Evolutionary conservation across 2,797 vertebrate species (phyloP), one percentile per base, ranked within the genome.

Genomic region (Paramormyrops hopkinsi): DNA sequence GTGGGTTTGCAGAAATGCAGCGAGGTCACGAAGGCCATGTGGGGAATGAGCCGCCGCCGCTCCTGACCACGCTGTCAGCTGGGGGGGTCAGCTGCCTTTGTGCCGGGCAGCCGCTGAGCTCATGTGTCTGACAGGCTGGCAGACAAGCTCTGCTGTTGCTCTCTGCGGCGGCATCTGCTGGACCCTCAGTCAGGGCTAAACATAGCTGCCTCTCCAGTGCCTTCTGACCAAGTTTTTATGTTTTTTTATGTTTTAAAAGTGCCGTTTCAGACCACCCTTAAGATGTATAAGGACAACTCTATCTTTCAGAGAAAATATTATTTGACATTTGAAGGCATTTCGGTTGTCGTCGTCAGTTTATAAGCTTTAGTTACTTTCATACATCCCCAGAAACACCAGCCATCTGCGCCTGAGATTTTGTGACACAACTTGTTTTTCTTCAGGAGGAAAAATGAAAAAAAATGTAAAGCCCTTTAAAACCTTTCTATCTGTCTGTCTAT

Each of bases 11-110:
- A 51, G 2, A 8, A 56, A 59, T 9, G 53, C 7, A 17, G 12
- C 19, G 51, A 37, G 8, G n/a, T 29, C 22, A 4, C n/a, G 1
- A n/a, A 33, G 7, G 25, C 8, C 7, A 1, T 19, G 86, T 2
- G 41, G 19, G n/a, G 19, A 65, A 22, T 65, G 2, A 14, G 33
- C 4, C 37, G 8, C 8, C 41, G 5, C 5, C 69, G 44, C 59
- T 76, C 83, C 82, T 85, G 50, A 91, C 89, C 86, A 29, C 69
- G 83, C 51, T 19, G 88, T 93, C 94, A 95, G 92, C 95, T 93
- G 93, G 76, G 50, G 3, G 25, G 2, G 92, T 91, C 93, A 94
- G 92, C 91, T 92, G 91, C 89, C 89, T 89, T 83, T 86, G 90
- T 93, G 91, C 89, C 22, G 88, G 85, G 90, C 92, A 93, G 93